Evolutionary conservation across 1,140 invertebrate species (phyloP), one percentile per base, ranked within the genome.

Genomic region (Thrips palmi): DNA sequence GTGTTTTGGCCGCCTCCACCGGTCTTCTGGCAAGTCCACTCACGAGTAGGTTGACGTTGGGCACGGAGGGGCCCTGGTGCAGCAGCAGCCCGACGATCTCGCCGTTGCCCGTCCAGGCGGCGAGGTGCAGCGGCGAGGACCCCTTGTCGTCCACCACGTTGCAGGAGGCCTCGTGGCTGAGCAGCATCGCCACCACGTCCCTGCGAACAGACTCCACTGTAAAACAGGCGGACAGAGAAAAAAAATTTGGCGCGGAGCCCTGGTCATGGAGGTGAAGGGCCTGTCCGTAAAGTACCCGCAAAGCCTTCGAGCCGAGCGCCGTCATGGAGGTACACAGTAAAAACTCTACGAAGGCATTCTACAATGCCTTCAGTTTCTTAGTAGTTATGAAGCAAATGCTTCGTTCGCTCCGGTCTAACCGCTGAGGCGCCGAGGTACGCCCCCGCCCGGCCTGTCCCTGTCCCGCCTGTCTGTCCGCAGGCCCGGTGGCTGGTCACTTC

Each of bases 141-240:
- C 86, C 86, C 52, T 83, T 76, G 29, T 67, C 65, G 52, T 89
- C 86, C 23, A 77, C 68, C 23, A 84, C 69, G 57, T 91, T 91
- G 20, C 84, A 77, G 2, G 82, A 86, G 2, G 89, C 89, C 52
- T 93, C 89, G 52, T 85, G 74, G 32, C 76, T 71, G 35, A 94
- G 61, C 31, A 97, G 61, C 12, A 89, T 56, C 42, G 72, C 68
- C 29, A 96, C 88, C 46, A 93, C 82, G 32, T 88, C 83, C 54
- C 88, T 92, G 60, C 43, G 56, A 56, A 46, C 22, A 43, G 20
- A 32, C 51, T n/a, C n/a, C n/a, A n/a, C n/a, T n/a, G n/a, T n/a
- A n/a, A n/a, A n/a, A n/a, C n/a, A n/a, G n/a, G n/a, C 14, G 23
- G n/a, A n/a, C n/a, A n/a, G n/a, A 40, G 6, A 43, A 21, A 41